Evolutionary conservation across 2,113 vertebrate species (phyloP).

Genomic region (Lichenostomus cassidix): DNA sequence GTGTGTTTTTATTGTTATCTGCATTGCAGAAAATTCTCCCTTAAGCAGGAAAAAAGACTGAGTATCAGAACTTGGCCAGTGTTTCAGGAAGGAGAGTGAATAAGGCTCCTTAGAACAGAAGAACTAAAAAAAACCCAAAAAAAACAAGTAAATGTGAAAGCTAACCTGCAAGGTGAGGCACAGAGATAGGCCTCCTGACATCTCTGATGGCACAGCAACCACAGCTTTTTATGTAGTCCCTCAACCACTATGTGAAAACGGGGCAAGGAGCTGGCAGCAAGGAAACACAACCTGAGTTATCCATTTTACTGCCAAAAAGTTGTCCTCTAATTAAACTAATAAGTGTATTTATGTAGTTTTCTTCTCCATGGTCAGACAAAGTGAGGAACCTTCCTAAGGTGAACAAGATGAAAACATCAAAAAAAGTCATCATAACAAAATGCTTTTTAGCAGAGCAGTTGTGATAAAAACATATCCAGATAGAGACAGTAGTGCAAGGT

Average conservation of each 20-base stretch:
- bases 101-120: not conserved
- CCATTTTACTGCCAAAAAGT: not conserved
- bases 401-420: not conserved
- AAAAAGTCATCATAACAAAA: not conserved
- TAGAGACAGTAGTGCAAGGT: not conserved
- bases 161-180: not conserved
- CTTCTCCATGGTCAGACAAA: not conserved
- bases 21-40: not conserved
- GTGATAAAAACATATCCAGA: not conserved
- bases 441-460: not conserved
- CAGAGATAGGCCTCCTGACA: not conserved
- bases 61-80: not conserved
- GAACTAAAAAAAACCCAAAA: not conserved
- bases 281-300: not conserved
- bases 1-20: not conserved
- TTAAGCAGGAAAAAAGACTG: not conserved
- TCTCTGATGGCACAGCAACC: rapidly evolving
- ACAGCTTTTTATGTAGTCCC: not conserved
- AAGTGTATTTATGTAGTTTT: not conserved
- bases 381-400: not conserved
- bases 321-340: not conserved
- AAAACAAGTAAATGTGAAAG: not conserved
- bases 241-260: not conserved
- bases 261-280: not conserved
- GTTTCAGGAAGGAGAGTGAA: not conserved